Evolutionary conservation across 2,113 vertebrate genomes (phyloP).

Genomic region (Campylorhamphus procurvoides): DNA sequence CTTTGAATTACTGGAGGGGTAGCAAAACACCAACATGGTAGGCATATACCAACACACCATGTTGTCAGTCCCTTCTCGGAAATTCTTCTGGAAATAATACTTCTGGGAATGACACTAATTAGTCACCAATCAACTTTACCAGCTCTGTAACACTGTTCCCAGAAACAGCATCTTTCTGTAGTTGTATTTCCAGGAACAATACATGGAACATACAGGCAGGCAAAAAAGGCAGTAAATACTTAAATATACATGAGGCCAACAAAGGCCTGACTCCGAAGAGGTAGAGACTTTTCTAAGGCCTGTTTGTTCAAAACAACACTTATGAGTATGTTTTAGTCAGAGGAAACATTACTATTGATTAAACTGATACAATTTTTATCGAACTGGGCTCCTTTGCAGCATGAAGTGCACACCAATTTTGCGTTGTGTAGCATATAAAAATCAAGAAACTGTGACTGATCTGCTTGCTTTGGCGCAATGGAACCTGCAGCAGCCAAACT

Average conservation of each 20-base stretch:
- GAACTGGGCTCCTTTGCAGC: neutral
- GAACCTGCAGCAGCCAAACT: neutral
- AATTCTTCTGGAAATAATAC: neutral
- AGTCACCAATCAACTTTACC: constrained; percentile 38
- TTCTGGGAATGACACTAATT: constrained; percentile 58
- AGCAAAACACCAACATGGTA: neutral
- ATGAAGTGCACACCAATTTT: neutral
- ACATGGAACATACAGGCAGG: neutral
- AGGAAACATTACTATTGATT: constrained; percentile 40
- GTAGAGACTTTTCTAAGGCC: neutral
- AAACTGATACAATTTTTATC: neutral
- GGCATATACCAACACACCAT: neutral
- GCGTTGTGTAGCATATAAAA: neutral
- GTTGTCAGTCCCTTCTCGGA: constrained; percentile 32
- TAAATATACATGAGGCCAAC: neutral
- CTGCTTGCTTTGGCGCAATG: neutral
- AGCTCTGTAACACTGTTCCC: constrained; percentile 34
- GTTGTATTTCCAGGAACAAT: constrained; percentile 33
- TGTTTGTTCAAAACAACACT: neutral
- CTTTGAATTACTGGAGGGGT: neutral
- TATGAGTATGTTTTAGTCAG: neutral
- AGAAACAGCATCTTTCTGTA: constrained; percentile 18
- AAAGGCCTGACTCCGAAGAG: neutral
- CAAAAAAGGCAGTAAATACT: neutral
- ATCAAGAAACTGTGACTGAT: neutral